These are phyloP conservation scores for Drosophila cognata DNA, from an alignment of 2,888 invertebrate species.

Conservation along the genomic window DNA sequence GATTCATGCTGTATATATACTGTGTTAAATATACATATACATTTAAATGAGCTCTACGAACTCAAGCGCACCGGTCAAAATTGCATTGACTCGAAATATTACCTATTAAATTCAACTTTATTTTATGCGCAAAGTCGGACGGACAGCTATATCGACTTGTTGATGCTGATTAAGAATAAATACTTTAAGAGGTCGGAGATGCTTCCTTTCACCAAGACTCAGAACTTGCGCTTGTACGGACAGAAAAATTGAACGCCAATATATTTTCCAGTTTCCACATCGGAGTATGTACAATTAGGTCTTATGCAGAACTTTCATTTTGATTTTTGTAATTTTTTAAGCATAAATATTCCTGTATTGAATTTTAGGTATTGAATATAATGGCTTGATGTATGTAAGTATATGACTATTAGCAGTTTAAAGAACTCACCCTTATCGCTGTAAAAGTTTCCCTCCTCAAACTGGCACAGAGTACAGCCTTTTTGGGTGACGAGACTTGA, in stretches of 20 bases:
- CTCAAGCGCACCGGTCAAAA: neutral
- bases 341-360: neutral
- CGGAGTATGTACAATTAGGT: neutral
- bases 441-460: slow-evolving; percentile 55
- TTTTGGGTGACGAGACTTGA: slow-evolving; percentile 64
- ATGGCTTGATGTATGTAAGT: neutral
- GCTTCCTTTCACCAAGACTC: neutral
- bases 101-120: neutral
- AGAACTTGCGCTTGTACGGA: neutral
- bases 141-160: neutral
- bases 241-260: neutral
- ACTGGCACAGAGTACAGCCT: slow-evolving; percentile 67
- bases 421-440: slow-evolving; percentile 54
- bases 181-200: neutral
- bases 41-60: neutral
- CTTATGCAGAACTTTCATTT: neutral
- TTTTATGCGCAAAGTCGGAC: neutral
- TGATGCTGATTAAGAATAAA: neutral
- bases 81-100: neutral
- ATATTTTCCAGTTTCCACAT: neutral
- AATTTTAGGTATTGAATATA: neutral
- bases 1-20: slow-evolving; percentile 7
- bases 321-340: neutral
- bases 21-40: neutral
- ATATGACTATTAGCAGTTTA: neutral